Base-by-base conservation (phyloP, 2,113 vertebrate species). In the Glaucomys volans region DNA sequence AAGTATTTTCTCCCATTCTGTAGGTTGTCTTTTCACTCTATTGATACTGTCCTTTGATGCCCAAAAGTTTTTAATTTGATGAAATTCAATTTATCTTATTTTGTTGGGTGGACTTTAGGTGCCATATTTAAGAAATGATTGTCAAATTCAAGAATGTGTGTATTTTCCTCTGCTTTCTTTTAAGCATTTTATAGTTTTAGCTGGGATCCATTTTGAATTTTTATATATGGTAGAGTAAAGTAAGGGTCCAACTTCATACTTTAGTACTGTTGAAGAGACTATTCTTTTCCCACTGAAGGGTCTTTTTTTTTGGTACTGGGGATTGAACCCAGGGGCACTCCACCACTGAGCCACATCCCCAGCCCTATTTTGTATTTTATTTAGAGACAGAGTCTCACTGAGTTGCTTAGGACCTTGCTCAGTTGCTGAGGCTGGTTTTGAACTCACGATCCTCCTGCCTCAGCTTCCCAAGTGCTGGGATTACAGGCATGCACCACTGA, bases 151-250 rank as follows among this genome's bases (percentile, higher is more conserved):
- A 76, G 20, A 37, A 77, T 28, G 79, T 74, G 18, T 91, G 8
- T 67, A 26, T 62, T 75, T 92, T 62, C 17, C 14, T 16, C 9
- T 62, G 59, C 59, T 62, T 28, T 62, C 24, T 80, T 90, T 59
- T 93, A 91, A 71, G 35, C 88, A 35, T 77, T 95, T 87, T 90
- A 64, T 80, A 75, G n/a, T 87, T 77, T 92, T 64, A 52, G 37
- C 28, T 54, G 67, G 80, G 71, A 77, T 87, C 26, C 57, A 17
- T 66, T 93, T 62, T 69, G 9, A 93, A 92, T 71, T 95, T 87
- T 91, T 86, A 17, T 40, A 28, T 72, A 42, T 17, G 16, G 6
- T 72, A n/a, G n/a, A n/a, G 0, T 86, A 82, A 92, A 76, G 26
- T 71, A 80, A 91, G 28, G 20, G 3, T 28, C 20, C 69, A 40